Evolutionary conservation across 2,888 invertebrate species (phyloP), one percentile per base, ranked within the genome.

Genomic region (Napeogenes sylphis): DNA sequence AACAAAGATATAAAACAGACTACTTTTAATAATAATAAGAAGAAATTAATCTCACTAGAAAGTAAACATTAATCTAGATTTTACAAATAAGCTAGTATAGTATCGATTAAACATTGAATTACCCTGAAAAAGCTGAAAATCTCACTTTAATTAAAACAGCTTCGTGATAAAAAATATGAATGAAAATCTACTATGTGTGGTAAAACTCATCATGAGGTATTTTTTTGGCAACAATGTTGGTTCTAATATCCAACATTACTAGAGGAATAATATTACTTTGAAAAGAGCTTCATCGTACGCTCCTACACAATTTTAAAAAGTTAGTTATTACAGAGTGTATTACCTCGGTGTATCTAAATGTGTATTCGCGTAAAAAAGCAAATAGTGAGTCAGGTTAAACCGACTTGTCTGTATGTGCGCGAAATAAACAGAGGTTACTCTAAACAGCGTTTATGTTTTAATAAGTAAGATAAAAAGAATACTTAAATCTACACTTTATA

Each of bases 381-480:
- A 70, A 70, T 64, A 69, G 57, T 61, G 64, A 35, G 66, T 64
- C 65, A 51, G 64, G 62, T 61, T 65, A 66, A 65, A 62, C 67
- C 71, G 70, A 72, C 69, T 68, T 56, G 62, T 65, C 65, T 67
- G 71, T 66, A 71, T 76, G 74, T 82, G 79, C 84, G 84, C 78
- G 83, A 86, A 85, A 69, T 78, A 83, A 87, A 62, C 60, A 64
- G 63, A 65, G 66, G 80, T 75, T 85, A 84, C 83, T 83, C 79
- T 79, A 84, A 83, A 83, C 82, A 83, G 58, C 67, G 62, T 65
- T 71, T 73, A 78, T 79, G 71, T 69, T 68, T 65, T 59, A 61
- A 61, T 65, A 56, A 67, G 56, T 56, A 61, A 21, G 30, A 59
- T 60, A 21, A 47, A 47, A 47, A 47, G 38, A 38, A 38, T 38